A percentile compares a stretch with the other conserved stretches of the same genome.
These are phyloP conservation scores for Podilymbus podiceps DNA, from an alignment of 2,113 vertebrate species.

Conservation along the genomic window DNA sequence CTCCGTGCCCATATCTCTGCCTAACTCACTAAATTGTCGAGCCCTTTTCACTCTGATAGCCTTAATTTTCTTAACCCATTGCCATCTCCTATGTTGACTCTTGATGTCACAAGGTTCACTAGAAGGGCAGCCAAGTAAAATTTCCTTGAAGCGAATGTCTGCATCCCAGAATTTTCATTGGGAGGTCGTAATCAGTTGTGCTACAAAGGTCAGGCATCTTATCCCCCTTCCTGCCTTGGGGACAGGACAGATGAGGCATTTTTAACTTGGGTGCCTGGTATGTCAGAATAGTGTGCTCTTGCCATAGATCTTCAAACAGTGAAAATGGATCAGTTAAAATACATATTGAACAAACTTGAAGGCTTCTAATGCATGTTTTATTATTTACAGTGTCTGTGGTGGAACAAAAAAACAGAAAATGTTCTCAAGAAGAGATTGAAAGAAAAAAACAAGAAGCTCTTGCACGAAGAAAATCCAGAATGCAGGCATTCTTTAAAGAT, in stretches of 20 bases:
- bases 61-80: slow-evolving; percentile 13
- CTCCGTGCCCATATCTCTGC: slow-evolving; percentile 9
- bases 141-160: slow-evolving; percentile 46
- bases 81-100: not conserved
- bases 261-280: not conserved
- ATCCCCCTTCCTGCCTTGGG: slow-evolving; percentile 19
- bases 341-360: not conserved
- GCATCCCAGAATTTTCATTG: not conserved
- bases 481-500: slow-evolving; percentile 68
- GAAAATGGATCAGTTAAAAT: not conserved
- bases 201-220: slow-evolving; percentile 37
- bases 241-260: slow-evolving; percentile 34
- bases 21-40: slow-evolving; percentile 3
- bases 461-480: slow-evolving; percentile 81
- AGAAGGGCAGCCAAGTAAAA: slow-evolving; percentile 50
- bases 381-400: slow-evolving; percentile 76
- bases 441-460: slow-evolving; percentile 91
- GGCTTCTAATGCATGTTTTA: not conserved
- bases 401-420: slow-evolving; percentile 78
- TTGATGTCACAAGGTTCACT: slow-evolving; percentile 43
- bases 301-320: not conserved
- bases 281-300: not conserved
- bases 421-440: slow-evolving; percentile 89
- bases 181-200: not conserved
- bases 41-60: slow-evolving; percentile 32